These are phyloP conservation scores for Nyctibius grandis DNA, from an alignment of 2,797 vertebrate genomes.

Conservation along the genomic window DNA sequence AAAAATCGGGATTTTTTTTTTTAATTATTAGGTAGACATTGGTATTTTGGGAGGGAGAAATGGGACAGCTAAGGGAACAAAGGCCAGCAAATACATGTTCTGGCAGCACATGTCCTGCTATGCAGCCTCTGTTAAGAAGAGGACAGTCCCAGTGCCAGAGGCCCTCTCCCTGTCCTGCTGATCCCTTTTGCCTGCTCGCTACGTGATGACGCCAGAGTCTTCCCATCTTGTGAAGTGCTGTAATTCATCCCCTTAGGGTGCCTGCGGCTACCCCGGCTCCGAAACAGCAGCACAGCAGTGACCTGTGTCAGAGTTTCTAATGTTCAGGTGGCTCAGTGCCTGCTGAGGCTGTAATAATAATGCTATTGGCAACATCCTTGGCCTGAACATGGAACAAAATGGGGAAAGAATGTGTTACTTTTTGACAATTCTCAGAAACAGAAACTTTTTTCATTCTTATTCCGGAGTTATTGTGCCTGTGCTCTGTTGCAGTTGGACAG, in stretches of 20 bases:
- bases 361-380: not conserved
- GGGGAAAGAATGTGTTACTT: not conserved
- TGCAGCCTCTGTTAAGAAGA: not conserved
- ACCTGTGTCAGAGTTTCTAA: not conserved
- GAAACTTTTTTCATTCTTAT: not conserved
- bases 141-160: not conserved
- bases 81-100: not conserved
- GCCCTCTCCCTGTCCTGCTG: not conserved
- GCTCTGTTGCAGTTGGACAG: not conserved
- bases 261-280: rapidly evolving
- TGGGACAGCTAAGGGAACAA: not conserved
- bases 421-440: not conserved
- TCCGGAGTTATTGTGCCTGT: not conserved
- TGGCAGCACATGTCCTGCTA: not conserved
- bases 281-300: not conserved
- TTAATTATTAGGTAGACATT: not conserved
- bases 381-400: not conserved
- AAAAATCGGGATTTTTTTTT: not conserved
- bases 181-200: not conserved
- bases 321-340: not conserved
- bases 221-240: not conserved
- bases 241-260: not conserved
- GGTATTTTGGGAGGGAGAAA: not conserved
- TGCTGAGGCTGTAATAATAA: not conserved
- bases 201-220: not conserved